Base-by-base conservation (phyloP, 1,140 invertebrate genomes). In the Bombus waltoni region DNA sequence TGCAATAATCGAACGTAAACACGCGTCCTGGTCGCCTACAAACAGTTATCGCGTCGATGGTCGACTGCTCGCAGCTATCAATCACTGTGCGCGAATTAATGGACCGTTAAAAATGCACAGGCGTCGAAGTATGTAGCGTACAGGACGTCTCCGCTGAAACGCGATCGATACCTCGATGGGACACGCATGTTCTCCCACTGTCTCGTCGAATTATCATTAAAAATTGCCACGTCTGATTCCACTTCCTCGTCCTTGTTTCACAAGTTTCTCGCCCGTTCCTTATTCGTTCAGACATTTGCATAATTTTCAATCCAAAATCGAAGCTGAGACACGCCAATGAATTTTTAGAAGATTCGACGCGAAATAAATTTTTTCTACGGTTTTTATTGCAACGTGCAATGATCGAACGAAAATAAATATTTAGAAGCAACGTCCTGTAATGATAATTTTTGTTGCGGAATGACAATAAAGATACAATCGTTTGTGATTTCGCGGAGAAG, bases 51-150 rank as follows among this genome's bases (percentile, higher is more conserved):
- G 83, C 68, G 87, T 89, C 78, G 88, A 89, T 89, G 87, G 83
- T 88, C 74, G 83, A 44, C 79, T 81, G 83, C 88, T 78, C 87
- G 62, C 74, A n/a, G 87, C 83, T 77, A 89, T 89, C 88, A 89
- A 89, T 89, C 88, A 89, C 72, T 65, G 40, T 86, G 74, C 70
- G 80, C 68, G 88, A 89, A 88, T 89, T 89, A 89, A 89, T 89
- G 88, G 88, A 88, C 87, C 88, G 88, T 89, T 89, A 89, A 89
- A 89, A 89, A 89, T 89, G 88, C 83, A 89, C 82, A 38, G 72
- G 78, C 83, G 83, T 66, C 83, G 84, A 89, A 86, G 88, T 88
- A 88, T 79, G 73, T 83, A 22, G 77, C 59, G 73, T 85, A 40
- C 83, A 40, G 53, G 25, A 38, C 32, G 65, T 35, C 6, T 76